These are phyloP conservation scores for Callinectes sapidus DNA, from an alignment of 2,888 invertebrate species.

Conservation along the genomic window DNA sequence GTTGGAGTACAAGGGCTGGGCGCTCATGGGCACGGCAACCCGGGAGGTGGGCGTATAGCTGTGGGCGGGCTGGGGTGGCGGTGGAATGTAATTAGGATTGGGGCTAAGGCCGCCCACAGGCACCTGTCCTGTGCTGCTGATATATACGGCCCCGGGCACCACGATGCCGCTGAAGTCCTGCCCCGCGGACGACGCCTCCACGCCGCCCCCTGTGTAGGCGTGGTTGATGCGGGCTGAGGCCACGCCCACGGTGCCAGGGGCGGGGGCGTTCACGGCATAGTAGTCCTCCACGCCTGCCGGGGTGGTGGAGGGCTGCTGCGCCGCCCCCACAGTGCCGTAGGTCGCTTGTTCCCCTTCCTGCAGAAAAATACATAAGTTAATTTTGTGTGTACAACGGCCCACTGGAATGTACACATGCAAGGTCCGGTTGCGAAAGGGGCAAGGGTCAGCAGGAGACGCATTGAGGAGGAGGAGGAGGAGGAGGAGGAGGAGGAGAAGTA, in stretches of 20 bases:
- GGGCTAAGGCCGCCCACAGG: slow-evolving; percentile 51
- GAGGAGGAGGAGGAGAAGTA: neutral
- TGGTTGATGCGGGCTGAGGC: slow-evolving; percentile 69
- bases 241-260: slow-evolving; percentile 71
- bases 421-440: neutral
- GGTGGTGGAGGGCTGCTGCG: neutral
- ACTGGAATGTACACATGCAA: neutral
- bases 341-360: slow-evolving; percentile 50
- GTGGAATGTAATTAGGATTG: slow-evolving; percentile 59
- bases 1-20: slow-evolving; percentile 71
- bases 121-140: slow-evolving; percentile 53
- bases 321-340: slow-evolving; percentile 53
- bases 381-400: neutral
- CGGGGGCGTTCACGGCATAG: slow-evolving; percentile 72
- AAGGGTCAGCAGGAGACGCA: neutral
- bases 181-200: neutral
- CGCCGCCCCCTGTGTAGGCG: slow-evolving; percentile 49
- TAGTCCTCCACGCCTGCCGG: slow-evolving; percentile 57
- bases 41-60: slow-evolving; percentile 66
- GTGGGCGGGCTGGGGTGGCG: slow-evolving; percentile 68
- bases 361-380: slow-evolving; percentile 22
- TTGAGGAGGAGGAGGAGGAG: neutral
- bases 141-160: slow-evolving; percentile 59
- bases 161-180: slow-evolving; percentile 57
- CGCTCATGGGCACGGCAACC: slow-evolving; percentile 61